These are phyloP conservation scores for Mongoloraphidia duomilia DNA, from an alignment of 2,888 invertebrate genomes.

Conservation along the genomic window DNA sequence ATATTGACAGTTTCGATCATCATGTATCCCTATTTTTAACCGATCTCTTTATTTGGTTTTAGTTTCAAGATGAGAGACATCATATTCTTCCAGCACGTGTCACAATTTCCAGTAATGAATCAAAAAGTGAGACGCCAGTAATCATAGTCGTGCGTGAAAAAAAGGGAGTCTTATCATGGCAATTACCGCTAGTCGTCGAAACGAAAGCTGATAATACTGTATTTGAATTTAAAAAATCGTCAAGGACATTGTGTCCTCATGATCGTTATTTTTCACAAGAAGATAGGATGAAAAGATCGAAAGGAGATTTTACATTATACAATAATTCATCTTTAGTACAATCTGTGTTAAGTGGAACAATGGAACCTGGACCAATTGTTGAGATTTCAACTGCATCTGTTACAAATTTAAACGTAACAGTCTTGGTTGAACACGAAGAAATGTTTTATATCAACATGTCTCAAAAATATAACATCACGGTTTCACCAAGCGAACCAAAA, in stretches of 20 bases:
- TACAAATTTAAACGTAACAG: constrained; percentile 37
- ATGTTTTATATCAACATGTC: constrained; percentile 41
- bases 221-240: constrained; percentile 38
- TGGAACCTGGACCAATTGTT: constrained; percentile 14
- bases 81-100: constrained; percentile 33
- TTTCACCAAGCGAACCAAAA: constrained; percentile 34
- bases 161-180: constrained; percentile 64
- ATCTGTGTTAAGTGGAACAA: background rate
- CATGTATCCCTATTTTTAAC: no score
- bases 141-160: constrained; percentile 62
- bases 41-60: no score
- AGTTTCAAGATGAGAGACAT: constrained; percentile 12
- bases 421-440: constrained; percentile 40
- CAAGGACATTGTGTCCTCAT: constrained; percentile 47
- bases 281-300: no score
- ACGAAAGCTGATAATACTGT: constrained; percentile 22
- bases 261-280: constrained; percentile 14
- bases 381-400: constrained; percentile 39
- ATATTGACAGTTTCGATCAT: no score
- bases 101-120: constrained; percentile 33
- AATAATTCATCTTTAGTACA: no score
- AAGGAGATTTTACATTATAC: no score
- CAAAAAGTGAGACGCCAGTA: constrained; percentile 43
- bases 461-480: constrained; percentile 29
- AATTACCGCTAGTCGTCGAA: constrained; percentile 51